Base-by-base conservation (phyloP, 2,113 vertebrate genomes). In the Thomomys bottae region DNA sequence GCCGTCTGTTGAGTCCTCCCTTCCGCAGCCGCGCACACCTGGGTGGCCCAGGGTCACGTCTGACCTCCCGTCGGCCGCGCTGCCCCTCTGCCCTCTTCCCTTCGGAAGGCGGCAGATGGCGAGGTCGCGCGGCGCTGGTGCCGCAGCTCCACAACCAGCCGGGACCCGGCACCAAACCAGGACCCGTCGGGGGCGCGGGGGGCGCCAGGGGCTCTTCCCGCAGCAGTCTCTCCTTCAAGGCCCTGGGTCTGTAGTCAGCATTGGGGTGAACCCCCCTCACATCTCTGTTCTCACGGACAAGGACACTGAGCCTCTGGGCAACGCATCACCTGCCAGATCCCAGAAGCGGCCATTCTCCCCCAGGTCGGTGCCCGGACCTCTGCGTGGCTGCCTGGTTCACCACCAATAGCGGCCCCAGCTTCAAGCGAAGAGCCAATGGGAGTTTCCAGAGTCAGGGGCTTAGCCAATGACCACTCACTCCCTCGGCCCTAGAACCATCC, bases 1-100 rank as follows among this genome's bases (percentile, higher is more conserved):
- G 61, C 94, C 86, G 61, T 94, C 95, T 95, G 94, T n/a, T 93
- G 95, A 86, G 80, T 36, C 36, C n/a, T 83, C 49, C 34, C 42
- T 83, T 68, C 80, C 92, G 14, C 18, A 54, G 87, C 54, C 64
- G 5, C 80, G 70, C 94, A 87, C 93, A 94, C 93, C 96, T 96
- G 90, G 93, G 88, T 80, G 85, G 92, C 80, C 93, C 38, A 73
- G 83, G 90, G 87, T 95, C 92, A 85, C 78, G 61, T 26, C 32
- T 49, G 92, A 90, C 90, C 79, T 83, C 77, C 76, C 49, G 14
- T 54, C 14, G 49, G 20, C 0, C 32, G 76, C 70, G 67, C 75
- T 75, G 76, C 30, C 59, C 83, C 83, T 75, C 88, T 71, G 86
- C 88, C 49, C 45, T 32, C 61, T 61, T 67, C 72, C 40, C 61